These are phyloP conservation scores for Brachionichthys hirsutus DNA, from an alignment of 2,113 vertebrate genomes.

Conservation along the genomic window DNA sequence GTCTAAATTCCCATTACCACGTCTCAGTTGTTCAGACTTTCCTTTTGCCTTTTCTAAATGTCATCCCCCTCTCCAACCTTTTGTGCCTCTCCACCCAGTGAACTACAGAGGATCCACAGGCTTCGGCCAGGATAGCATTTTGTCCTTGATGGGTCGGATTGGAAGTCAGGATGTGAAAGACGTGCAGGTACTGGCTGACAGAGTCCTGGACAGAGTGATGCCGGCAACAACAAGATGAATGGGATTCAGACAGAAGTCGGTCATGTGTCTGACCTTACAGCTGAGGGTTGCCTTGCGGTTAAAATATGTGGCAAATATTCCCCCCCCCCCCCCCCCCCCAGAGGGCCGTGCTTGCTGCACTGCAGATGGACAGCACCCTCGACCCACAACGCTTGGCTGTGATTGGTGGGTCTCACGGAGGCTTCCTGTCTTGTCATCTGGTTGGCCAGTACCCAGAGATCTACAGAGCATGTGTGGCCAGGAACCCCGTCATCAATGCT, in stretches of 20 bases:
- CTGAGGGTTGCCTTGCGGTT: neutral
- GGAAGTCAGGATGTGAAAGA: constrained; percentile 85
- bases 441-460: constrained; percentile 76
- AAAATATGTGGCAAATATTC: neutral
- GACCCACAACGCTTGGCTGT: constrained; percentile 75
- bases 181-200: constrained; percentile 77
- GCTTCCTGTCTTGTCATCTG: constrained; percentile 85
- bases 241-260: too few relatives aligned
- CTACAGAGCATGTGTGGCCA: constrained; percentile 80
- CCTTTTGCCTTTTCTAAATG: too few relatives aligned
- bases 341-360: constrained; percentile 66
- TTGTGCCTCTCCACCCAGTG: constrained; percentile 66
- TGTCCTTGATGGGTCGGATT: constrained; percentile 78
- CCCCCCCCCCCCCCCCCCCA: too few relatives aligned
- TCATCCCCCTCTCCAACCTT: neutral
- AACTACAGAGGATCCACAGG: constrained; percentile 87
- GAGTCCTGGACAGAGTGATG: neutral
- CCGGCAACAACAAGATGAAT: too few relatives aligned
- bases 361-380: constrained; percentile 66
- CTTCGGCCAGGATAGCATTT: constrained; percentile 83
- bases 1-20: too few relatives aligned
- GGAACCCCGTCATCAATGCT: constrained; percentile 84
- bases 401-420: constrained; percentile 84
- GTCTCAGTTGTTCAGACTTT: too few relatives aligned
- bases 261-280: neutral